These are phyloP conservation scores for Eudasyphora cyanicolor DNA, from an alignment of 2,888 invertebrate species.

Conservation along the genomic window DNA sequence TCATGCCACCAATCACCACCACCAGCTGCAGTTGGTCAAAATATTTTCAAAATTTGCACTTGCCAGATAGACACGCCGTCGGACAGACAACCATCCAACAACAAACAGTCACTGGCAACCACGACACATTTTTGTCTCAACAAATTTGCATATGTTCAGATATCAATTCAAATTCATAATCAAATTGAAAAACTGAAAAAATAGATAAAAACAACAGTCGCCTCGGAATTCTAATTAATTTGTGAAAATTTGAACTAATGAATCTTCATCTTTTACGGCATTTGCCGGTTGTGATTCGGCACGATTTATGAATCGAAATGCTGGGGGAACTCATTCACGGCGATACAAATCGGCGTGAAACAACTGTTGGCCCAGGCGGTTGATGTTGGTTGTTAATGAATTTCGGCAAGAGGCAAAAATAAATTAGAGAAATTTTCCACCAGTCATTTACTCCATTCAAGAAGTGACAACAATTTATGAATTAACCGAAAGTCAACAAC, in stretches of 20 bases:
- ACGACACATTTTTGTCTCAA: conserved; percentile 67
- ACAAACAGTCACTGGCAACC: conserved; percentile 57
- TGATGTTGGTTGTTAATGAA: conserved; percentile 63
- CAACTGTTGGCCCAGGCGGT: conserved; percentile 58
- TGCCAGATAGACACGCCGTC: conserved; percentile 26
- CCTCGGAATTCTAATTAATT: conserved; percentile 57
- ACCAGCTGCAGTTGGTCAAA: conserved; percentile 34
- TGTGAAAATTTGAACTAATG: conserved; percentile 59
- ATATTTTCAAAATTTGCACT: conserved; percentile 19
- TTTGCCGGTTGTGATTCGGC: background rate
- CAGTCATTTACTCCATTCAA: conserved; percentile 58
- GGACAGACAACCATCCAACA: conserved; percentile 29
- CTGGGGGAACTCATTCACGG: conserved; percentile 50
- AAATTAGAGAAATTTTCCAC: conserved; percentile 64
- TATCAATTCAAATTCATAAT: conserved; percentile 23
- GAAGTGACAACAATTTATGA: conserved; percentile 65
- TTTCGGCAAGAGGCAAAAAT: conserved; percentile 54
- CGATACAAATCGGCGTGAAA: conserved; percentile 45
- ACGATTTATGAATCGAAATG: conserved; percentile 43
- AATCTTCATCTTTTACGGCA: conserved; percentile 43
- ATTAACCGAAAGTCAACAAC: conserved; percentile 64
- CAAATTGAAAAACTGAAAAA: background rate
- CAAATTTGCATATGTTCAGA: conserved; percentile 33
- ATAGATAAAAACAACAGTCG: conserved; percentile 38
- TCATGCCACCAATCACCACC: conserved; percentile 34